These are phyloP conservation scores for Chymomyza procnemis DNA, from an alignment of 2,888 invertebrate genomes.

Conservation along the genomic window DNA sequence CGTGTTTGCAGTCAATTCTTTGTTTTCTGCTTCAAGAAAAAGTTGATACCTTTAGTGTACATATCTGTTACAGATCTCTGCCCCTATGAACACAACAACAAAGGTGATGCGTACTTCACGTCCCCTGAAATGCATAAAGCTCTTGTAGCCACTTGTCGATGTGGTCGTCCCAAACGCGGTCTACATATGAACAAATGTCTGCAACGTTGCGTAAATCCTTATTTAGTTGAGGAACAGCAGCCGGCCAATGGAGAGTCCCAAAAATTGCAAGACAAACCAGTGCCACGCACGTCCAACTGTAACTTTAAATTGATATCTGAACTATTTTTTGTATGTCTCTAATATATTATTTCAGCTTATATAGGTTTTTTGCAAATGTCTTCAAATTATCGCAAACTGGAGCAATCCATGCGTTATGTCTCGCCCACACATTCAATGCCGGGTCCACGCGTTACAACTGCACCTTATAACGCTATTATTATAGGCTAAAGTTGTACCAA, in stretches of 20 bases:
- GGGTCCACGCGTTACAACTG: slow-evolving; percentile 70
- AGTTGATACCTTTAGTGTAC: neutral
- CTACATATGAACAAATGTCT: slow-evolving; percentile 75
- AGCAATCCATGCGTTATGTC: slow-evolving; percentile 74
- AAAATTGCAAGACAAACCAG: slow-evolving; percentile 5
- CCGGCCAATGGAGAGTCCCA: neutral
- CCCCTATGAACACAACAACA: slow-evolving; percentile 60
- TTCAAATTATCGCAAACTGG: slow-evolving; percentile 64
- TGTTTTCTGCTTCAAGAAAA: neutral
- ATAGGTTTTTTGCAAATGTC: slow-evolving; percentile 63
- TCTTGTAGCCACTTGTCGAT: slow-evolving; percentile 74
- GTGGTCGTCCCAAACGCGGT: slow-evolving; percentile 71
- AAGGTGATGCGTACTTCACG: slow-evolving; percentile 73
- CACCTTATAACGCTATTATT: slow-evolving; percentile 73
- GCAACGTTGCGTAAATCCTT: slow-evolving; percentile 68
- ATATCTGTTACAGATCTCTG: slow-evolving; percentile 45
- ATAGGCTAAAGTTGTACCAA: slow-evolving; percentile 65
- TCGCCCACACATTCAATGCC: slow-evolving; percentile 75
- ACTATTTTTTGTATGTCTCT: neutral
- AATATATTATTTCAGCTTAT: slow-evolving; percentile 49
- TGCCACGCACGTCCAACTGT: slow-evolving; percentile 76
- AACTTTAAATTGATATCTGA: slow-evolving; percentile 24
- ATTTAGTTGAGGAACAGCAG: slow-evolving; percentile 18
- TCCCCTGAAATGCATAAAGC: slow-evolving; percentile 74
- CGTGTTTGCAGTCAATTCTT: neutral